These are phyloP conservation scores for Turdus rufiventris DNA, from an alignment of 2,113 vertebrate genomes.

Conservation along the genomic window DNA sequence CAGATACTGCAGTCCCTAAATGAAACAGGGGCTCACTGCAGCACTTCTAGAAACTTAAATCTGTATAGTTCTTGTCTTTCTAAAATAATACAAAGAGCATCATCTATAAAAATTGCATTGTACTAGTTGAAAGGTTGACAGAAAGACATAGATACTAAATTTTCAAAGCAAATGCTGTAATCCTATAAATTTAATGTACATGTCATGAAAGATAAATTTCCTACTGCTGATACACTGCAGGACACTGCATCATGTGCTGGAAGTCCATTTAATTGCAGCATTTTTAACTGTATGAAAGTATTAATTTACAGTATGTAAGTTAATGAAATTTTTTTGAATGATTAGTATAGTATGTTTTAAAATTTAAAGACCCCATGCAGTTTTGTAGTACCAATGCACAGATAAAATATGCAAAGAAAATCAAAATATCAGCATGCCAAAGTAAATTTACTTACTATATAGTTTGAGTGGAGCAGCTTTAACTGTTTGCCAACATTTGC, in stretches of 20 bases:
- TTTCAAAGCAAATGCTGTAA: not conserved
- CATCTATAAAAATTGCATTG: not conserved
- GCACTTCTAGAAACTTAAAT: not conserved
- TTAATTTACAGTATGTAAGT: conserved; percentile 33
- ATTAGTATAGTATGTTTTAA: conserved; percentile 10
- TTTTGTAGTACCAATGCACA: not conserved
- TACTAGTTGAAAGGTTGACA: not conserved
- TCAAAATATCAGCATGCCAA: not conserved
- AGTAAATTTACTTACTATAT: not conserved
- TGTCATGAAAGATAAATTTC: not conserved
- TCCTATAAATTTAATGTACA: not conserved
- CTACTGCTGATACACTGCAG: not conserved
- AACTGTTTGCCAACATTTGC: not conserved
- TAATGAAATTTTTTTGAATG: conserved; percentile 15
- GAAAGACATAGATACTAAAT: not conserved
- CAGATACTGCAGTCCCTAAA: not conserved
- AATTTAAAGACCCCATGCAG: conserved; percentile 16
- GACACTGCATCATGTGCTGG: not conserved
- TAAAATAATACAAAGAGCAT: not conserved
- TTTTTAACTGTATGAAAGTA: conserved; percentile 24
- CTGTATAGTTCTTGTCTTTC: not conserved
- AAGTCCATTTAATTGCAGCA: conserved; percentile 1
- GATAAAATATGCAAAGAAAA: not conserved
- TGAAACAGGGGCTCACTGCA: not conserved
- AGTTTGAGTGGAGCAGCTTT: not conserved